phyloP scores from a whole-genome alignment of 2,797 vertebrate species.

The Mionectes olivaceus region DNA sequence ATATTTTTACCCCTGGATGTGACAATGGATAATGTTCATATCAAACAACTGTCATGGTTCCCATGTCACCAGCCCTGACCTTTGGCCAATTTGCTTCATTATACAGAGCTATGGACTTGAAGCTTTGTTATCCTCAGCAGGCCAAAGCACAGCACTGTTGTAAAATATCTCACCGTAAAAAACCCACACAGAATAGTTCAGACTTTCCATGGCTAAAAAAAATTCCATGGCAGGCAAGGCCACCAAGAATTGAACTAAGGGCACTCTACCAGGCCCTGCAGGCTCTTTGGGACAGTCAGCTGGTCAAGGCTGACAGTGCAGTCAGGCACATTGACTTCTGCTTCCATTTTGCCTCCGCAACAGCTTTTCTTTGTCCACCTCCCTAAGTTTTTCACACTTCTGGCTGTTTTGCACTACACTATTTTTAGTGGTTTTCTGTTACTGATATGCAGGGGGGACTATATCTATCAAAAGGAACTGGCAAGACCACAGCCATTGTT shows the following conservation, averaged over 20 bases:
- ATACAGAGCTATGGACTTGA: neutral
- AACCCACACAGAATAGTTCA: accelerated
- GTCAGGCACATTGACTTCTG: neutral
- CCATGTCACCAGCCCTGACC: neutral
- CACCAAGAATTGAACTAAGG: neutral
- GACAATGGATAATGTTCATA: neutral
- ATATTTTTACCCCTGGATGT: neutral
- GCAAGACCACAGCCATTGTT: neutral
- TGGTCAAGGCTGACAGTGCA: neutral
- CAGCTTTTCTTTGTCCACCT: neutral
- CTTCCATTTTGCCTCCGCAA: neutral
- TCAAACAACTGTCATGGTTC: neutral
- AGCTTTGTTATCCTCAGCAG: neutral
- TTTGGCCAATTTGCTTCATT: neutral
- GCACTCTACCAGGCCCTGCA: neutral
- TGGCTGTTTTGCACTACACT: neutral
- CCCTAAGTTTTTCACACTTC: neutral
- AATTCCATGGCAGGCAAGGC: neutral
- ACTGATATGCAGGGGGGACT: neutral
- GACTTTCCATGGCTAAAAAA: neutral
- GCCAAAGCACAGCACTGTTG: neutral
- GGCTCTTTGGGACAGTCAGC: neutral
- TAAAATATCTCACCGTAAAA: neutral
- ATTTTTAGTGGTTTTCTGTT: neutral
- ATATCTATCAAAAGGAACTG: neutral